Percentiles rank a stretch among this genome's conserved stretches.
Evolutionary conservation across 2,113 vertebrate genomes (phyloP).

Genomic region (Gallinago paraguaiae): DNA sequence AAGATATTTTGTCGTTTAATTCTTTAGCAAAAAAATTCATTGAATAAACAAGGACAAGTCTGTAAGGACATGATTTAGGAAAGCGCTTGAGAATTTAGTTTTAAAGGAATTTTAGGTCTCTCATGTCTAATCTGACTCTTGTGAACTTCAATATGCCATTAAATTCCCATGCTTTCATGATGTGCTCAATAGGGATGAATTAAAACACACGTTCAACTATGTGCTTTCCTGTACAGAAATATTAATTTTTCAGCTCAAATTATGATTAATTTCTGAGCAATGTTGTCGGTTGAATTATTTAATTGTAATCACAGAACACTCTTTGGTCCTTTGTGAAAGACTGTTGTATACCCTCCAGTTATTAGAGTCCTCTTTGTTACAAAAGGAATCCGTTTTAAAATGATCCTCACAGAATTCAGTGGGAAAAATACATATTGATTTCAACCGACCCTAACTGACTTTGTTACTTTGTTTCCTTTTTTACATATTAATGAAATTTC

Average conservation of each 20-base stretch:
- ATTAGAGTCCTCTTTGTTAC: neutral
- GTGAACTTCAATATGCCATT: neutral
- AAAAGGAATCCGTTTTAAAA: neutral
- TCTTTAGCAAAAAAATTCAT: neutral
- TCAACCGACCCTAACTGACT: neutral
- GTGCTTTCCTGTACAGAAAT: neutral
- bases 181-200: neutral
- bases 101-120: neutral
- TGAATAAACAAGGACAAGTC: neutral
- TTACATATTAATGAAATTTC: neutral
- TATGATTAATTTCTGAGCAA: constrained; percentile 9
- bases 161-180: neutral
- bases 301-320: constrained; percentile 14
- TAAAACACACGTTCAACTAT: constrained; percentile 6
- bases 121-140: neutral
- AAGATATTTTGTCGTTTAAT: neutral
- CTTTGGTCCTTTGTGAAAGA: constrained; percentile 29
- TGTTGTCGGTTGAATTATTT: constrained; percentile 33
- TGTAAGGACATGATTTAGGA: neutral
- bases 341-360: neutral
- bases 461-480: neutral
- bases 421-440: neutral
- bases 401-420: neutral
- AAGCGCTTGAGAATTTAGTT: neutral
- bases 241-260: constrained; percentile 49